Evolutionary conservation across 2,797 vertebrate genomes (phyloP), one percentile per base, ranked within the genome.

Genomic region (Cercopithecus petaurista): DNA sequence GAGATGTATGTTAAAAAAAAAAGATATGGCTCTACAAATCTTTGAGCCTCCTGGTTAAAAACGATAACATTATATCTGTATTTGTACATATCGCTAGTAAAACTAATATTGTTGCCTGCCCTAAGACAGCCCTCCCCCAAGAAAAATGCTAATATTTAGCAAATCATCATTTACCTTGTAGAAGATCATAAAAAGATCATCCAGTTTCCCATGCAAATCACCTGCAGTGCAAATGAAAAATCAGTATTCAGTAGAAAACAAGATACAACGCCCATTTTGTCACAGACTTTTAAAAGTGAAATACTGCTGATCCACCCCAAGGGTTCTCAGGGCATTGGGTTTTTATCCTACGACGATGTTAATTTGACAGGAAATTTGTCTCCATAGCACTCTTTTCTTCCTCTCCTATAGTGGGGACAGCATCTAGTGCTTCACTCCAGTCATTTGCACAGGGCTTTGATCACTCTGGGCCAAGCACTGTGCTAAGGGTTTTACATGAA

Each of bases 171-270:
- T 98, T 99, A 99, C 99, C 99, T 99, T 99, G 97, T 99, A 99
- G 98, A 99, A 99, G 98, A 99, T 99, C 94, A 99, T 98, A 84
- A 99, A 98, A 84, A 99, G 99, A 98, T 99, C 99, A 98, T 99
- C 99, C 24, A 99, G 98, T 64, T 99, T 99, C 55, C 99, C 99
- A 96, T 99, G 99, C 48, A 99, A 98, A 98, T 99, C 99, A 97
- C 99, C 99, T 99, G 98, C 17, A 98, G 72, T 89, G 94, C 93
- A 98, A 39, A 98, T 76, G 85, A 96, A 77, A 48, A 82, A 30
- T 67, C 88, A 98, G 61, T 59, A 82, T 90, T 89, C n/a, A 92
- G 46, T 97, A 97, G 11, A 26, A 90, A 96, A 81, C 46, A 95
- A 89, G 64, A 93, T 39, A 14, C 28, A 96, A 95, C 36, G 19